phyloP scores from a whole-genome alignment of 2,888 invertebrate genomes.

The Podabrus alpinus region DNA sequence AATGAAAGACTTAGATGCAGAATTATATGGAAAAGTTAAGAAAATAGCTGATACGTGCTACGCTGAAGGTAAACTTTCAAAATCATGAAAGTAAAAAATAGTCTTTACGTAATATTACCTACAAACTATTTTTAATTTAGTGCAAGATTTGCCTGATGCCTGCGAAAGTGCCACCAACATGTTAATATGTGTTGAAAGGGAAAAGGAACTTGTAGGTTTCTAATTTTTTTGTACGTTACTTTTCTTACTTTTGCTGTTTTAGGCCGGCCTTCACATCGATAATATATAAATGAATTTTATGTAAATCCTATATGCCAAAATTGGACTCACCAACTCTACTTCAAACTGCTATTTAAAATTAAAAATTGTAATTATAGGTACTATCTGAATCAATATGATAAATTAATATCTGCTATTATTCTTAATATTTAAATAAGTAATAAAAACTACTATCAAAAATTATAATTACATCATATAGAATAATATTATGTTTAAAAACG shows the following conservation, averaged over 20 bases:
- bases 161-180: conserved; percentile 2
- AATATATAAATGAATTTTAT: background rate
- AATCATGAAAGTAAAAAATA: too few relatives aligned
- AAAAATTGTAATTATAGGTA: background rate
- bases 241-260: background rate
- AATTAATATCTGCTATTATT: background rate
- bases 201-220: background rate
- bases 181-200: background rate
- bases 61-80: background rate
- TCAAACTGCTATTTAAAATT: background rate
- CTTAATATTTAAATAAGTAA: too few relatives aligned
- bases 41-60: background rate
- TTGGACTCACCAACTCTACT: too few relatives aligned
- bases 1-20: too few relatives aligned
- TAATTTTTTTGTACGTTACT: background rate
- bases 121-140: background rate
- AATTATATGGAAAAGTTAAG: too few relatives aligned
- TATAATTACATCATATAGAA: too few relatives aligned
- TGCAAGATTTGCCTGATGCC: background rate
- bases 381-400: background rate
- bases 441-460: too few relatives aligned
- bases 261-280: background rate
- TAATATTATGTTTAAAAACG: too few relatives aligned
- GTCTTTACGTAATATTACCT: too few relatives aligned
- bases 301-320: background rate